Evolutionary conservation across 2,113 vertebrate genomes (phyloP).

Genomic region (Heteronetta atricapilla): DNA sequence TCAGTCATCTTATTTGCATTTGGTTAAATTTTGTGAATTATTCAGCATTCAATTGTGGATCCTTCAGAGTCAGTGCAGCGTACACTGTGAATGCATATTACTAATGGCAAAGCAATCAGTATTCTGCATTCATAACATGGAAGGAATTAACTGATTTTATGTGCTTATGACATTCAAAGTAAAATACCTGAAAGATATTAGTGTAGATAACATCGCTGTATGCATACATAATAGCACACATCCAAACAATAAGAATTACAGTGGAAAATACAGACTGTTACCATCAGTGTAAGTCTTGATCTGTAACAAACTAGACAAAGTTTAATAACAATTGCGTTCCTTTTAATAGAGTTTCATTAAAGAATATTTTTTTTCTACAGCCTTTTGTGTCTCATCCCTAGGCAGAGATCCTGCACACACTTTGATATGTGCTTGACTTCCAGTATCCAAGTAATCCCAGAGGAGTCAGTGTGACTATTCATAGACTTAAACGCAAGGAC

Average conservation of each 20-base stretch:
- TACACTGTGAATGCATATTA: constrained; percentile 27
- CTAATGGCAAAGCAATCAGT: constrained; percentile 43
- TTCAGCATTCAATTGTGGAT: constrained; percentile 45
- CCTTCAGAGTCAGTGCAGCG: neutral
- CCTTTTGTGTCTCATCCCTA: neutral
- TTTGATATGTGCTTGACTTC: constrained; percentile 7
- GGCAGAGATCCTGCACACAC: neutral
- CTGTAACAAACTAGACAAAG: neutral
- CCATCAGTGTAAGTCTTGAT: neutral
- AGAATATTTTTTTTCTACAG: neutral
- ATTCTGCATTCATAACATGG: constrained; percentile 25
- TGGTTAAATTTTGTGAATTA: constrained; percentile 50
- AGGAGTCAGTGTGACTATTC: neutral
- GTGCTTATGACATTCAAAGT: constrained; percentile 42
- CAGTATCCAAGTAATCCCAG: neutral
- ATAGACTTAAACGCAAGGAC: neutral
- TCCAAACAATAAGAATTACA: neutral
- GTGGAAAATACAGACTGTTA: neutral
- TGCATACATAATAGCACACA: neutral
- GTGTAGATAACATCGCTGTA: neutral
- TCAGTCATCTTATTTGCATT: constrained; percentile 54
- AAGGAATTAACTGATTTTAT: constrained; percentile 60
- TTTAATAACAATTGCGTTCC: neutral
- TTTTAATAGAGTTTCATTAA: neutral
- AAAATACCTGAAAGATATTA: constrained; percentile 41